These are phyloP conservation scores for Galleria mellonella DNA, from an alignment of 1,140 invertebrate genomes.

Conservation along the genomic window DNA sequence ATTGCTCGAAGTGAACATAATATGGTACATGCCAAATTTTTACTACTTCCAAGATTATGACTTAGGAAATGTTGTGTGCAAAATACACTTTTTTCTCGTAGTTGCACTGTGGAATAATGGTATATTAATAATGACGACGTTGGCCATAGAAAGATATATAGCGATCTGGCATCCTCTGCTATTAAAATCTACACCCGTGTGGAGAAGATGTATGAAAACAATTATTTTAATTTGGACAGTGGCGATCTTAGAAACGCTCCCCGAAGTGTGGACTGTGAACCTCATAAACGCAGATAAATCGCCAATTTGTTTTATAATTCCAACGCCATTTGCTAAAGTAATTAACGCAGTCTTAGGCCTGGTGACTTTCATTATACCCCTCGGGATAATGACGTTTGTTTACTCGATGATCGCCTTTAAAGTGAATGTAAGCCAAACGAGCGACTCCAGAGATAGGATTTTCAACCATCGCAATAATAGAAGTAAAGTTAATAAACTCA, in stretches of 20 bases:
- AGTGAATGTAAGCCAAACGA: constrained; percentile 36
- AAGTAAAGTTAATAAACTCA: constrained; percentile 50
- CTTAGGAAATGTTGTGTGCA: constrained; percentile 30
- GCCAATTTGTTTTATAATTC: constrained; percentile 37
- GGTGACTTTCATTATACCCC: constrained; percentile 45
- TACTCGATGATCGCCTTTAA: constrained; percentile 51
- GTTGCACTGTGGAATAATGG: constrained; percentile 46
- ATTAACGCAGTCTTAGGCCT: constrained; percentile 38
- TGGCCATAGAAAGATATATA: constrained; percentile 55
- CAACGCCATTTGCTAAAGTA: constrained; percentile 29
- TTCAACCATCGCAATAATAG: constrained; percentile 47
- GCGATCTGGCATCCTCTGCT: constrained; percentile 47
- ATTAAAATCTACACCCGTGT: constrained; percentile 29
- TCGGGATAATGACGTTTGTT: constrained; percentile 45
- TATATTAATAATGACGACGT: constrained; percentile 46
- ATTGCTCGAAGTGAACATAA: constrained; percentile 23
- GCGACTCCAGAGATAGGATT: constrained; percentile 22
- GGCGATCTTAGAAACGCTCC: constrained; percentile 38
- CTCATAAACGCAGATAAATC: constrained; percentile 25
- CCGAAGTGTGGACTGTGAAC: constrained; percentile 37
- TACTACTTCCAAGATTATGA: constrained; percentile 15
- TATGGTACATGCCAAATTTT: not conserved
- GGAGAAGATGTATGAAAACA: constrained; percentile 37
- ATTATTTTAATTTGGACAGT: constrained; percentile 43
- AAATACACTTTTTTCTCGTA: constrained; percentile 41